Percentiles rank a stretch among this genome's conserved stretches.
phyloP scores from a whole-genome alignment of 2,113 vertebrate species.

The Serilophus lunatus region DNA sequence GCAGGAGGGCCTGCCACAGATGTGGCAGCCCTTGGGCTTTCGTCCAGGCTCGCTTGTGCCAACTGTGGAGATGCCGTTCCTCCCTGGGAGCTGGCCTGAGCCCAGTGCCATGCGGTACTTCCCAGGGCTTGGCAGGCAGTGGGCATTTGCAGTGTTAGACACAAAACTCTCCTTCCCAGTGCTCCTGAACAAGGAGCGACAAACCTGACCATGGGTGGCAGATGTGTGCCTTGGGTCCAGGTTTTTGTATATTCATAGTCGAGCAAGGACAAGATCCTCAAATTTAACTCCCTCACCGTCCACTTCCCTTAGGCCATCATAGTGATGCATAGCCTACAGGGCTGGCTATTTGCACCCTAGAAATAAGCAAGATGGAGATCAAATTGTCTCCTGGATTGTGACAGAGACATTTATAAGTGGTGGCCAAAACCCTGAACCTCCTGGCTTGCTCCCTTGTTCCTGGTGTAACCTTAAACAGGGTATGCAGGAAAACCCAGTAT shows the following conservation, averaged over 20 bases:
- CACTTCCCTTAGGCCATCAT: neutral
- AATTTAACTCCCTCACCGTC: fast-evolving
- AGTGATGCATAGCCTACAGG: neutral
- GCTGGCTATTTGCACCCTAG: neutral
- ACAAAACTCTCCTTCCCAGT: neutral
- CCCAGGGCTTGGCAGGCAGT: neutral
- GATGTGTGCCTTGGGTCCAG: neutral
- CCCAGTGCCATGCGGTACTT: fast-evolving
- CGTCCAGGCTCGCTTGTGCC: neutral
- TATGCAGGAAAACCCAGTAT: neutral
- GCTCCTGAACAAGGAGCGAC: neutral
- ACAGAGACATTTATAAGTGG: neutral
- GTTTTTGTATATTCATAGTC: neutral
- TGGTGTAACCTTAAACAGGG: neutral
- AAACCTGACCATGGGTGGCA: neutral
- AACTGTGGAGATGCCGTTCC: neutral
- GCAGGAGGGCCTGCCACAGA: neutral
- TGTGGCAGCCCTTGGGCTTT: fast-evolving
- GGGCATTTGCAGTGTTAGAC: neutral
- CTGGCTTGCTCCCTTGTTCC: neutral
- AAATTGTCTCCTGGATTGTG: neutral
- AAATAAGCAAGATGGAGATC: neutral
- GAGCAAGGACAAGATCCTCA: neutral
- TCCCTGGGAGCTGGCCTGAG: neutral
- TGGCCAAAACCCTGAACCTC: neutral